Percentiles rank a stretch among this genome's conserved stretches.
Evolutionary conservation across 2,113 vertebrate species (phyloP).

Genomic region (Nycticryphes semicollaris): DNA sequence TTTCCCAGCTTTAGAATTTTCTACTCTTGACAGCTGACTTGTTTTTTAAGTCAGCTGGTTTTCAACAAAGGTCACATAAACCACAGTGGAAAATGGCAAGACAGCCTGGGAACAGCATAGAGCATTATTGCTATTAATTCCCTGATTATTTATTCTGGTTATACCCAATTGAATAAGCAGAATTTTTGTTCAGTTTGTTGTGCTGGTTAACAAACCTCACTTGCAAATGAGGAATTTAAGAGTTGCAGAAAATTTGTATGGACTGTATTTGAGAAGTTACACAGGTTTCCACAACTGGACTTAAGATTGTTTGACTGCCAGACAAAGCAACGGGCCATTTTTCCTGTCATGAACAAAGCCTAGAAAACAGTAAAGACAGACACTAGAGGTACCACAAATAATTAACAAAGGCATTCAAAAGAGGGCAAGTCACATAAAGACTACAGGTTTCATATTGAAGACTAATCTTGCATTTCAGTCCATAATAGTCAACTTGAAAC

Average conservation of each 20-base stretch:
- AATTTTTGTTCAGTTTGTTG: neutral
- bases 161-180: neutral
- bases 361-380: neutral
- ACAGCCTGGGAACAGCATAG: neutral
- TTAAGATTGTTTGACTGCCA: neutral
- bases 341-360: neutral
- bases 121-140: neutral
- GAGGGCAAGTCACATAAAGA: neutral
- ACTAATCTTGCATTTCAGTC: neutral
- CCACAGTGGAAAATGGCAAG: neutral
- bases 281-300: neutral
- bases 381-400: neutral
- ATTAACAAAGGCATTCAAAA: neutral
- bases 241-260: neutral
- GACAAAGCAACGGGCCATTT: neutral
- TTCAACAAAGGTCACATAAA: neutral
- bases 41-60: neutral
- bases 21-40: neutral
- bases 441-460: neutral
- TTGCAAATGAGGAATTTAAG: neutral
- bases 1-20: neutral
- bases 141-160: neutral
- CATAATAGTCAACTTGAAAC: neutral
- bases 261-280: neutral
- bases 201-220: neutral